A percentile compares a stretch with the other conserved stretches of the same genome.
These are phyloP conservation scores for Aphidius gifuensis DNA, from an alignment of 1,140 invertebrate species.

Conservation along the genomic window DNA sequence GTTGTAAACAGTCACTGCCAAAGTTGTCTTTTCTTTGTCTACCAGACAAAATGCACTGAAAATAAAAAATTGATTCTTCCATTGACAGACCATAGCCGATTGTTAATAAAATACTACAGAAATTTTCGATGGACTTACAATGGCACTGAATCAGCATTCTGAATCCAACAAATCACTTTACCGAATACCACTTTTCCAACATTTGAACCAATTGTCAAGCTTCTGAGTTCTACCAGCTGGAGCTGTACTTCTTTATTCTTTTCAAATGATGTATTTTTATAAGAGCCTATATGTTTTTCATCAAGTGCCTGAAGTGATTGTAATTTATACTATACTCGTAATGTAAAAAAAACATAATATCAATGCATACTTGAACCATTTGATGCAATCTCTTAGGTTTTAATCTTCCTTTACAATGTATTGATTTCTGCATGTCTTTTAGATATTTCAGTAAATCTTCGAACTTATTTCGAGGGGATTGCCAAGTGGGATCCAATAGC, in stretches of 20 bases:
- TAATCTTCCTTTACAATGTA: constrained; percentile 69
- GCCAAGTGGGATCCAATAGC: constrained; percentile 73
- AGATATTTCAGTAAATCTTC: constrained; percentile 67
- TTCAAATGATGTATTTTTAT: constrained; percentile 56
- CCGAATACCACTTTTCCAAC: constrained; percentile 69
- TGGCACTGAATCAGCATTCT: constrained; percentile 70
- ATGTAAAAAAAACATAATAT: constrained; percentile 2
- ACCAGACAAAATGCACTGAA: constrained; percentile 78
- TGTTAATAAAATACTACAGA: constrained; percentile 12
- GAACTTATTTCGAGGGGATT: constrained; percentile 61
- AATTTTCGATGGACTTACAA: constrained; percentile 62
- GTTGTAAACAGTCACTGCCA: constrained; percentile 80
- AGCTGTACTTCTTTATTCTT: constrained; percentile 40
- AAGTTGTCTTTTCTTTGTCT: constrained; percentile 68
- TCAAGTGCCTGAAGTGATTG: constrained; percentile 51
- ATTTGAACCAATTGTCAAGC: constrained; percentile 62
- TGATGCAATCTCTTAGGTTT: constrained; percentile 68
- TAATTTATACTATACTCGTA: not conserved
- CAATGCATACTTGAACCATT: constrained; percentile 60
- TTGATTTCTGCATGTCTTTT: constrained; percentile 62
- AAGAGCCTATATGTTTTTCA: constrained; percentile 62
- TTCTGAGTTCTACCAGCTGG: constrained; percentile 38
- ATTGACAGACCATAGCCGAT: not conserved
- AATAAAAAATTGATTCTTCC: constrained; percentile 26
- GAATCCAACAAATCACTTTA: constrained; percentile 78